Evolutionary conservation across 92 coral and sea anemone species (phyloP).

Genomic region (Palythoa grandiflora): DNA sequence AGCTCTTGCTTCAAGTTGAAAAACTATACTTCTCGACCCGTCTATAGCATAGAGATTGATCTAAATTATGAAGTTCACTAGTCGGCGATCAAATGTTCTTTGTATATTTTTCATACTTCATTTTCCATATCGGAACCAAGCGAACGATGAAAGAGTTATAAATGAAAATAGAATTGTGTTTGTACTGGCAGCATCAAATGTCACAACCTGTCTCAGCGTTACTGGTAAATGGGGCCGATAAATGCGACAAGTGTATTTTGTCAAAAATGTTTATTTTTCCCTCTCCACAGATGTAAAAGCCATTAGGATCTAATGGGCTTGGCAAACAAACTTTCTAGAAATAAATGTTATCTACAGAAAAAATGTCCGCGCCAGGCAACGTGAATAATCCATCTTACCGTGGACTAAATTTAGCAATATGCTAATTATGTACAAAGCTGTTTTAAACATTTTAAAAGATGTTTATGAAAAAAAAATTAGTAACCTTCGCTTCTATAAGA

Average conservation of each 20-base stretch:
- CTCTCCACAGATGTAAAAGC: slow-evolving; percentile 40
- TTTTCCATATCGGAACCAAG: not conserved
- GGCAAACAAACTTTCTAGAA: slow-evolving; percentile 37
- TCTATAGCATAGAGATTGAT: not conserved
- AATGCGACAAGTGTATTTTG: slow-evolving; percentile 27
- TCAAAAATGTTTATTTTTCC: slow-evolving; percentile 45
- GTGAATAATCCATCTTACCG: not conserved
- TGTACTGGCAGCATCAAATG: slow-evolving; percentile 2
- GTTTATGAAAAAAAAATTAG: not conserved
- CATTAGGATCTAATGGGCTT: slow-evolving; percentile 39
- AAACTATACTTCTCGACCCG: not conserved
- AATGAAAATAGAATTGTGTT: not conserved
- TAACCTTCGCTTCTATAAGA: not conserved
- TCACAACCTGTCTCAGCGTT: slow-evolving; percentile 16
- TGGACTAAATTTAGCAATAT: slow-evolving; percentile 1
- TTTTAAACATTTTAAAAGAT: no score
- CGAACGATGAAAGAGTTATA: not conserved
- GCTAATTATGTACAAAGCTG: no score
- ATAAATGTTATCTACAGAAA: slow-evolving; percentile 41
- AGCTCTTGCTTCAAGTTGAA: not conserved
- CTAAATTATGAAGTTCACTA: not conserved
- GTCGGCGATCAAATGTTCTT: slow-evolving; percentile 13
- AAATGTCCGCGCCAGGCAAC: slow-evolving; percentile 14
- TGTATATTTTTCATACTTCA: not conserved
- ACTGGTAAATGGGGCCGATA: slow-evolving; percentile 26